A percentile compares a stretch with the other conserved stretches of the same genome.
phyloP scores from a whole-genome alignment of 2,888 invertebrate species.

The Pimpla rufipes region DNA sequence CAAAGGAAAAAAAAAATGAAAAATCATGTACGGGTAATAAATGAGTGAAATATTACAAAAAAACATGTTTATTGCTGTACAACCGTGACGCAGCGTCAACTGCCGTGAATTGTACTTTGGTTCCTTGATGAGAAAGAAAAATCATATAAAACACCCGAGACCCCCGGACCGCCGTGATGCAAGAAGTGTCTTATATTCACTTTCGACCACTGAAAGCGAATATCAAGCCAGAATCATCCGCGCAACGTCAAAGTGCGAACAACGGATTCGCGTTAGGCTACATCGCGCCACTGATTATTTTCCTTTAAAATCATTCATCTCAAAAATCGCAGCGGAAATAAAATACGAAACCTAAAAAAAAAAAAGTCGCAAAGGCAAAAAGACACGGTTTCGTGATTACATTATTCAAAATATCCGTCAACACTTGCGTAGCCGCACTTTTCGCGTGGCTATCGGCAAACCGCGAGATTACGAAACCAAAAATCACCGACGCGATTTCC shows the following conservation, averaged over 20 bases:
- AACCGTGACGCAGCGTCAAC: slow-evolving; percentile 67
- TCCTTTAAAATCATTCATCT: not conserved
- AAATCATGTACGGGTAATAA: slow-evolving; percentile 67
- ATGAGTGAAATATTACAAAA: slow-evolving; percentile 64
- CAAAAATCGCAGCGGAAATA: not conserved
- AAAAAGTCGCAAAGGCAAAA: not conserved
- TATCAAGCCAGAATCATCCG: not conserved
- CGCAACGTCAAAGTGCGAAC: not conserved
- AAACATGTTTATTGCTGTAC: slow-evolving; percentile 78
- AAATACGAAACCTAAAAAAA: not conserved
- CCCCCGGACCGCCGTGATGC: slow-evolving; percentile 20
- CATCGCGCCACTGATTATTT: not conserved
- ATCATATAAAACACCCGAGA: slow-evolving; percentile 67
- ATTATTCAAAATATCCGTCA: not conserved
- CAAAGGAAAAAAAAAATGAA: slow-evolving; percentile 7
- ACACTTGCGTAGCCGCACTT: not conserved
- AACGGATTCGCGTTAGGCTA: not conserved
- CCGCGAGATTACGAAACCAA: not conserved
- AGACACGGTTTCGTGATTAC: not conserved
- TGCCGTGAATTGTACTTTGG: slow-evolving; percentile 55
- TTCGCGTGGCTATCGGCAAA: not conserved
- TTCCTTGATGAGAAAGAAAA: slow-evolving; percentile 72
- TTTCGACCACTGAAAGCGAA: slow-evolving; percentile 9
- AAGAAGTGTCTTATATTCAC: not conserved
- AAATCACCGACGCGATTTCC: not conserved